Percentiles rank a stretch among this genome's conserved stretches.
These are phyloP conservation scores for Polyommatus icarus DNA, from an alignment of 2,888 invertebrate species.

Conservation along the genomic window DNA sequence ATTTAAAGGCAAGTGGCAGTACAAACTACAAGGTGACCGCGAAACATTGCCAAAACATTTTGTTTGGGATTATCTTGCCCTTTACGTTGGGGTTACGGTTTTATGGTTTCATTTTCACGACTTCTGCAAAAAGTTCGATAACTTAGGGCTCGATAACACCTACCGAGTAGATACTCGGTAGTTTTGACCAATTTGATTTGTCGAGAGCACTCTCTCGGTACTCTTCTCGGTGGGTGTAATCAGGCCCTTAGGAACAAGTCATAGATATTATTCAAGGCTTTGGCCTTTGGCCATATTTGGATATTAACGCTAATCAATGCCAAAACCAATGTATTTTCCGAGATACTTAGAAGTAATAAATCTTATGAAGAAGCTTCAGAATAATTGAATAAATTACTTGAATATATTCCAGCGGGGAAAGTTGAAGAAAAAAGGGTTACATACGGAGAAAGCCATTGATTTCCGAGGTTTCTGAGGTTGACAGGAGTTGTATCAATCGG, in stretches of 20 bases:
- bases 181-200: too few relatives aligned
- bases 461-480: too few relatives aligned
- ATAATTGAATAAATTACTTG: too few relatives aligned
- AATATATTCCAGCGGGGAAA: too few relatives aligned
- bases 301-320: background rate
- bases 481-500: too few relatives aligned
- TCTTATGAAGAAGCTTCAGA: background rate
- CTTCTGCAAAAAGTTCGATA: background rate
- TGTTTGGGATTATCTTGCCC: conserved; percentile 29
- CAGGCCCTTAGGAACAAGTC: too few relatives aligned
- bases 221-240: too few relatives aligned
- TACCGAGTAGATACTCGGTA: too few relatives aligned
- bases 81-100: background rate
- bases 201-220: too few relatives aligned
- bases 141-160: background rate
- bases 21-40: conserved; percentile 39
- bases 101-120: background rate
- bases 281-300: background rate
- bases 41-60: conserved; percentile 36
- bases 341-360: background rate
- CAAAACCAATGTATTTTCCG: background rate
- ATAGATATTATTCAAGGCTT: too few relatives aligned
- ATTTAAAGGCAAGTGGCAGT: conserved; percentile 39
- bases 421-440: too few relatives aligned
- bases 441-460: too few relatives aligned